Evolutionary conservation across 2,113 vertebrate genomes (phyloP).

Genomic region (Thalassoma bifasciatum): DNA sequence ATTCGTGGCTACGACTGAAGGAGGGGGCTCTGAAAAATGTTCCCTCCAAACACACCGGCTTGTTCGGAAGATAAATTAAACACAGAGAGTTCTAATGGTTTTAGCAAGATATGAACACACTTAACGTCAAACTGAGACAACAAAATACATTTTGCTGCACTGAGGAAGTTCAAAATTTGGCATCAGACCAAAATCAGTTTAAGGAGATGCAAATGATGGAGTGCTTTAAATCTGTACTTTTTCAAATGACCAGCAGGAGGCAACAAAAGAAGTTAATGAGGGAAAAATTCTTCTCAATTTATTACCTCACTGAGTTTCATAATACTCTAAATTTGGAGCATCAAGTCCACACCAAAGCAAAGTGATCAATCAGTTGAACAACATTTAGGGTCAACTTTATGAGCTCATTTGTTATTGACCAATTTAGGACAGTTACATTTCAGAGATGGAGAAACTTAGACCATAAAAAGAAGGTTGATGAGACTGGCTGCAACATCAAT

Average conservation of each 20-base stretch:
- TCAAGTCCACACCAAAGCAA: neutral
- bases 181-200: neutral
- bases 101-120: neutral
- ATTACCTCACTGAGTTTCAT: neutral
- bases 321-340: no score
- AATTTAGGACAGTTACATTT: no score
- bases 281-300: neutral
- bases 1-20: slow-evolving; percentile 35
- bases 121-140: neutral
- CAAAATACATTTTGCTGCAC: neutral
- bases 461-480: no score
- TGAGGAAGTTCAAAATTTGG: neutral
- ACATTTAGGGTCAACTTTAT: neutral
- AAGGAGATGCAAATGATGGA: neutral
- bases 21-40: slow-evolving; percentile 44
- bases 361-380: neutral
- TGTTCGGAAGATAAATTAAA: neutral
- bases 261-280: neutral
- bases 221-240: neutral
- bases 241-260: neutral
- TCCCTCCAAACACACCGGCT: slow-evolving; percentile 49
- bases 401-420: no score
- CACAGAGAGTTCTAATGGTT: neutral
- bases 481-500: no score
- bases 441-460: no score